Conservation (phyloP, 2,888 invertebrate genomes). For the Synanthedon vespiformis region DNA sequence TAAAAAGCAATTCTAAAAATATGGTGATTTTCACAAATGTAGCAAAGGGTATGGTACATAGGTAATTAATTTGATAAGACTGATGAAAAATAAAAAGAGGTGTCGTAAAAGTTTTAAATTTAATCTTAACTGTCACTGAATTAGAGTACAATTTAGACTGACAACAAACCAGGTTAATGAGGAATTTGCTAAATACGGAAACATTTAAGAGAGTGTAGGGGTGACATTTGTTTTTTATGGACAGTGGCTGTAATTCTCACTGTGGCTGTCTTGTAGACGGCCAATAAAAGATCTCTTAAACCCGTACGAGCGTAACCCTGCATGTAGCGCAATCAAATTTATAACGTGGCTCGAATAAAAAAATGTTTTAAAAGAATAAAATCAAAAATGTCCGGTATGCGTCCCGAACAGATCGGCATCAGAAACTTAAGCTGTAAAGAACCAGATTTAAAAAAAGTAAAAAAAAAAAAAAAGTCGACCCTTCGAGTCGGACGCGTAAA, state of each 20-base stretch:
- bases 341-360: conserved; percentile 33
- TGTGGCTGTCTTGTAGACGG: conserved; percentile 21
- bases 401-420: conserved; percentile 57
- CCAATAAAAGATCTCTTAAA: conserved; percentile 2
- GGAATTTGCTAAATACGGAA: too few species aligned
- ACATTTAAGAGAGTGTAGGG: too few species aligned
- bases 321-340: conserved; percentile 43
- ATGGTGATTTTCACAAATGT: too few species aligned
- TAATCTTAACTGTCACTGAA: too few species aligned
- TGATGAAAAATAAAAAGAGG: too few species aligned
- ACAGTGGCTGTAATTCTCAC: conserved; percentile 32
- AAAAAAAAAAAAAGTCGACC: conserved; percentile 33
- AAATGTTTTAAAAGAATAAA: conserved; percentile 42
- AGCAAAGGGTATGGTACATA: too few species aligned
- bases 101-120: too few species aligned
- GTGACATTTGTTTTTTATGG: not conserved
- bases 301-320: conserved; percentile 23
- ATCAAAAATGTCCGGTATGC: conserved; percentile 68
- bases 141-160: too few species aligned
- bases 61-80: too few species aligned
- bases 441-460: conserved; percentile 39
- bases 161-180: too few species aligned
- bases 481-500: conserved; percentile 54
- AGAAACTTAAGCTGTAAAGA: conserved; percentile 61
- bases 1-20: too few species aligned